A percentile compares a stretch with the other conserved stretches of the same genome.
phyloP scores from a whole-genome alignment of 2,888 invertebrate genomes.

The Drosophila monieri region DNA sequence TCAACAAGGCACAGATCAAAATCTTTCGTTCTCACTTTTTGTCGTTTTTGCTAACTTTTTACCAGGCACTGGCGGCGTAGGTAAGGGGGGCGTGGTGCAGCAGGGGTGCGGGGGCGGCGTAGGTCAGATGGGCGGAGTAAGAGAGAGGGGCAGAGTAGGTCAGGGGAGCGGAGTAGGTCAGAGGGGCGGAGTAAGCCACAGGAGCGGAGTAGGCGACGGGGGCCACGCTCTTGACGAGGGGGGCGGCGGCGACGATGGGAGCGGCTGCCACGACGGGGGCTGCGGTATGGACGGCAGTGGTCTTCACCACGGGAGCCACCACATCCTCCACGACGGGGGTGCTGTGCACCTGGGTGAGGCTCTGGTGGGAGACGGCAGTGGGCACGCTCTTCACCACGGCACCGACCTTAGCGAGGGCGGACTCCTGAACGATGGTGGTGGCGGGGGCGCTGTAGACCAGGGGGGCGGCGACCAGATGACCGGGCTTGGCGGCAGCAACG shows the following conservation, averaged over 20 bases:
- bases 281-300: constrained; percentile 53
- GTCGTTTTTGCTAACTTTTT: constrained; percentile 16
- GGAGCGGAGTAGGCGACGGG: constrained; percentile 65
- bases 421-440: constrained; percentile 73
- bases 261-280: constrained; percentile 52
- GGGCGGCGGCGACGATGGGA: constrained; percentile 49
- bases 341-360: constrained; percentile 85
- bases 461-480: constrained; percentile 64
- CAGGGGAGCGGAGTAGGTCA: constrained; percentile 53
- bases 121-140: constrained; percentile 38
- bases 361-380: constrained; percentile 85
- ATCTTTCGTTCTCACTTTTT: constrained; percentile 66
- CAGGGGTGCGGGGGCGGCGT: constrained; percentile 46
- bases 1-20: constrained; percentile 65
- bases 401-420: constrained; percentile 79
- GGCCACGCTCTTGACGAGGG: constrained; percentile 43
- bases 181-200: constrained; percentile 42
- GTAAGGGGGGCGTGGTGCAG: constrained; percentile 62
- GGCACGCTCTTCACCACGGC: constrained; percentile 84
- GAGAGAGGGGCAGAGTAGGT: constrained; percentile 50
- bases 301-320: constrained; percentile 76
- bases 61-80: constrained; percentile 71
- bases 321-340: constrained; percentile 79
- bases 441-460: constrained; percentile 69
- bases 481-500: constrained; percentile 82